Percentiles rank a stretch among this genome's conserved stretches.
Evolutionary conservation across 2,888 invertebrate genomes (phyloP).

Genomic region (Lepetodrilus schrolli): DNA sequence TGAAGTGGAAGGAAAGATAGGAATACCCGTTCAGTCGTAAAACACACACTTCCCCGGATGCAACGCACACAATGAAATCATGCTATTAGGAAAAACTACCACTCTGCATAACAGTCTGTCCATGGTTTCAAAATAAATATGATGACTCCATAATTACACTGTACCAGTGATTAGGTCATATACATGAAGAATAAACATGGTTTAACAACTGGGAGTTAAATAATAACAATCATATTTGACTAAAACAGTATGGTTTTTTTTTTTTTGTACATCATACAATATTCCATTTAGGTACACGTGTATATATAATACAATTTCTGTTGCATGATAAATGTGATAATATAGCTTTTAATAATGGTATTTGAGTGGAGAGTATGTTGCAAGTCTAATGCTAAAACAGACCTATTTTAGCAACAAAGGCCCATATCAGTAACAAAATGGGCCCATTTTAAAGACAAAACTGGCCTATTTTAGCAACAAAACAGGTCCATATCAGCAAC

Average conservation of each 20-base stretch:
- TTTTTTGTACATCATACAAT: constrained; percentile 34
- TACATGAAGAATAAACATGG: constrained; percentile 36
- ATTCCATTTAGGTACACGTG: constrained; percentile 46
- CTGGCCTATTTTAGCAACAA: too few relatives aligned
- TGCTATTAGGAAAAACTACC: constrained; percentile 26
- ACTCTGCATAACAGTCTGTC: constrained; percentile 9
- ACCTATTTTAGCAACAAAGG: constrained; percentile 5
- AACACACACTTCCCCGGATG: constrained; percentile 36
- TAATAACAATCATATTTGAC: constrained; percentile 61
- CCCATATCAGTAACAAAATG: too few relatives aligned
- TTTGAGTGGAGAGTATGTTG: constrained; percentile 30
- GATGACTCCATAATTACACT: constrained; percentile 28
- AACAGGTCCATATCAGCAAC: too few relatives aligned
- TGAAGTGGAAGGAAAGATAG: constrained; percentile 34
- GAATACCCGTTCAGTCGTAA: constrained; percentile 44
- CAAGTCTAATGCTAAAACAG: constrained; percentile 15
- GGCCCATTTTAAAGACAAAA: too few relatives aligned
- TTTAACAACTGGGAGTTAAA: constrained; percentile 61
- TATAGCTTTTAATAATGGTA: constrained; percentile 27
- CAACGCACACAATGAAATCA: constrained; percentile 33
- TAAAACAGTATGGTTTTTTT: constrained; percentile 55
- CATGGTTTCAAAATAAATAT: constrained; percentile 39
- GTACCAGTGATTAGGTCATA: constrained; percentile 19
- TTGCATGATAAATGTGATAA: constrained; percentile 34
- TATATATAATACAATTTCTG: constrained; percentile 56